These are phyloP conservation scores for Apodemus speciosus DNA, from an alignment of 2,113 vertebrate species.

Conservation along the genomic window DNA sequence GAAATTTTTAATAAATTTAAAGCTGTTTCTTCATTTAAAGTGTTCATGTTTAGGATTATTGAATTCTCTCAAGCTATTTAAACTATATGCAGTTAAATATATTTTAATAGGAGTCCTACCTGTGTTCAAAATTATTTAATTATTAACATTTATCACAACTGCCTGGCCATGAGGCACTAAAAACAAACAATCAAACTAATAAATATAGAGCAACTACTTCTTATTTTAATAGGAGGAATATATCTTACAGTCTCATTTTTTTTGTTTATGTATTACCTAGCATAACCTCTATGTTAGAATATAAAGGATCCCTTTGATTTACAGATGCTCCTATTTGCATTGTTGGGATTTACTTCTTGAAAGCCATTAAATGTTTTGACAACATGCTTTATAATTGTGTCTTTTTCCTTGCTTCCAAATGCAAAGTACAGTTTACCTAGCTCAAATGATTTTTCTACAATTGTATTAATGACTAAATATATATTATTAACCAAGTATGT, in stretches of 20 bases:
- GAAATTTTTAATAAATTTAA: neutral
- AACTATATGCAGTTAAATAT: neutral
- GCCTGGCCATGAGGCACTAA: neutral
- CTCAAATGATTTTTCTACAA: rapidly evolving
- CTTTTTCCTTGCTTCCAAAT: neutral
- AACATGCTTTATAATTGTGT: neutral
- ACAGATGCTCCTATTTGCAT: neutral
- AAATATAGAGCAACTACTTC: neutral
- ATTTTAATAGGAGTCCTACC: too few relatives aligned
- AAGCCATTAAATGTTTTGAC: neutral
- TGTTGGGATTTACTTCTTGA: neutral
- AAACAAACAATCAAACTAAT: neutral
- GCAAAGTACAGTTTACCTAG: neutral
- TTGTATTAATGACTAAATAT: neutral
- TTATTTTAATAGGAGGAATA: neutral
- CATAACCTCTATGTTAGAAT: neutral
- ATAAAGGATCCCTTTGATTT: neutral
- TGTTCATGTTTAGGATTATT: neutral
- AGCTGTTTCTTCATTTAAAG: neutral
- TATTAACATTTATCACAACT: neutral
- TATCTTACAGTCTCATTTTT: neutral
- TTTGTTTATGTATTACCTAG: neutral
- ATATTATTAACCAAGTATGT: neutral
- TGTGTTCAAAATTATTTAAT: neutral
- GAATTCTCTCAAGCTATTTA: neutral